Percentiles rank a stretch among this genome's conserved stretches.
Conservation (phyloP, 2,888 invertebrate genomes). For the Trissolcus japonicus region DNA sequence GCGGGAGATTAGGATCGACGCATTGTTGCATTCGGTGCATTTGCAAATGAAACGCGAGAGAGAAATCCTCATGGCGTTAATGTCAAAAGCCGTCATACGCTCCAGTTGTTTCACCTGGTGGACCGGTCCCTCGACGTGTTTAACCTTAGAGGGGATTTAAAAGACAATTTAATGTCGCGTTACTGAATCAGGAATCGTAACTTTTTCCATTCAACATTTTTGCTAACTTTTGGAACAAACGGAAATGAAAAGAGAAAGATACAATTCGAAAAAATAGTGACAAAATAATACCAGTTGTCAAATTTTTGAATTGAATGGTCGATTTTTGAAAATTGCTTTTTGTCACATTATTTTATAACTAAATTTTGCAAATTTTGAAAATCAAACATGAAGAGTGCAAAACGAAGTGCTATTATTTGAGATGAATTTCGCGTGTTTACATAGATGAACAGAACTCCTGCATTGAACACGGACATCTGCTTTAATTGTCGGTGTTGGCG, state of each 20-base stretch:
- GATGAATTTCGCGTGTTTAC: conserved; percentile 7
- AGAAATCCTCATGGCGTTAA: conserved; percentile 67
- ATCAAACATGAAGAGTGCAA: background rate
- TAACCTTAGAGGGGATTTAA: conserved; percentile 37
- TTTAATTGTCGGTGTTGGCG: conserved; percentile 56
- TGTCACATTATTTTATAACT: too few species aligned
- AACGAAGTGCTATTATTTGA: conserved; percentile 23
- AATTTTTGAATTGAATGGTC: too few species aligned
- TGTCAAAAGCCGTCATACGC: conserved; percentile 72
- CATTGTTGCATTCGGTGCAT: conserved; percentile 66
- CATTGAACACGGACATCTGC: conserved; percentile 54
- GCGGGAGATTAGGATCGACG: conserved; percentile 71
- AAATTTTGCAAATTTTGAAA: too few species aligned
- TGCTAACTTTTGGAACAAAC: background rate
- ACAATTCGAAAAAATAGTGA: background rate
- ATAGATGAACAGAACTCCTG: conserved; percentile 40
- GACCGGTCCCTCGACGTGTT: conserved; percentile 31
- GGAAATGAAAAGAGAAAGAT: background rate
- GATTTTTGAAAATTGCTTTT: too few species aligned
- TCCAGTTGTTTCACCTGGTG: conserved; percentile 58
- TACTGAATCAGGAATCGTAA: background rate
- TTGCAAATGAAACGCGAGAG: conserved; percentile 63
- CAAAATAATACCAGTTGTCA: too few species aligned
- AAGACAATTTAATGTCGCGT: conserved; percentile 43
- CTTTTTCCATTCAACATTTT: background rate